A percentile compares a stretch with the other conserved stretches of the same genome.
Conservation (phyloP, 2,113 vertebrate genomes). For the Cryptoleucopteryx plumbea region DNA sequence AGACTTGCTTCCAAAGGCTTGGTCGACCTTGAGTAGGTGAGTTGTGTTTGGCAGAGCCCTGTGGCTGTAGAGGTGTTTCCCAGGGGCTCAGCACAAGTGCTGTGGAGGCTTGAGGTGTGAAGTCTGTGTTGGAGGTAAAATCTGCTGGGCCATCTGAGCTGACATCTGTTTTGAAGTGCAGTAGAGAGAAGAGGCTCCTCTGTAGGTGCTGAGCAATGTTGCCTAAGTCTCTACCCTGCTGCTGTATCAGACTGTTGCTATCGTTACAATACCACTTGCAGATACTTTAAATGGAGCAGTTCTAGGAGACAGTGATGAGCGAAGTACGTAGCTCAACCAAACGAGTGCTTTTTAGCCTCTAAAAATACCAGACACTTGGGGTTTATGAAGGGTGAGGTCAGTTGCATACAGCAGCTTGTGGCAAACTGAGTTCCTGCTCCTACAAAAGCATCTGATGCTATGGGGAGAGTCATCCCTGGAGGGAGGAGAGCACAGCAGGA, state of each 20-base stretch:
- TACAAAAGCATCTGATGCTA: not conserved
- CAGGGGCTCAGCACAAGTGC: not conserved
- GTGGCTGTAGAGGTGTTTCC: not conserved
- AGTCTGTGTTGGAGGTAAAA: not conserved
- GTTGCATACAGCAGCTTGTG: not conserved
- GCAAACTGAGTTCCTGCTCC: not conserved
- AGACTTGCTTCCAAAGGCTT: not conserved
- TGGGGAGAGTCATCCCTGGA: not conserved
- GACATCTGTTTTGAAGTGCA: not conserved
- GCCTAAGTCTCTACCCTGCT: not conserved
- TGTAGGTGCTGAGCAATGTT: not conserved
- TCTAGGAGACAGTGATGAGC: not conserved
- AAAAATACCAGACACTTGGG: not conserved
- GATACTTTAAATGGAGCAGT: not conserved
- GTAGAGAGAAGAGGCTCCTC: not conserved
- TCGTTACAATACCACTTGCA: not conserved
- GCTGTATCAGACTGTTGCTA: not conserved
- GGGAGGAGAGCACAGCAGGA: not conserved
- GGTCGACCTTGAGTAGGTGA: not conserved
- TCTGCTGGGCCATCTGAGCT: not conserved
- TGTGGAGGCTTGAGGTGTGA: not conserved
- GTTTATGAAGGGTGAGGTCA: not conserved
- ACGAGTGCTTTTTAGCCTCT: not conserved
- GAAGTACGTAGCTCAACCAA: not conserved
- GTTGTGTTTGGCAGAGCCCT: not conserved